Evolutionary conservation across 2,888 invertebrate species (phyloP).

Genomic region (Xanthia icteritia): DNA sequence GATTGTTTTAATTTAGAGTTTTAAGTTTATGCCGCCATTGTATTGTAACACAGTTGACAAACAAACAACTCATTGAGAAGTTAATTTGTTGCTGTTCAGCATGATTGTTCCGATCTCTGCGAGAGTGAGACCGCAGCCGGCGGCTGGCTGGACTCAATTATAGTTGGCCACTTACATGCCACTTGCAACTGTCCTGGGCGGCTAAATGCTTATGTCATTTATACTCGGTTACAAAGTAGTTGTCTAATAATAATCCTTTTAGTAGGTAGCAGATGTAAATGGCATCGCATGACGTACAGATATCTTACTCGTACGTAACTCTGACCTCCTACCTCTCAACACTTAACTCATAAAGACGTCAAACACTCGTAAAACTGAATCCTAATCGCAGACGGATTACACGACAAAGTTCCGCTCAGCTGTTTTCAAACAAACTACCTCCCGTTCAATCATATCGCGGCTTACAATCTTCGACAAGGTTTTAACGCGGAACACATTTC

Average conservation of each 20-base stretch:
- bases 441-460: constrained; percentile 52
- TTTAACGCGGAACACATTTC: constrained; percentile 22
- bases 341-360: constrained; percentile 3
- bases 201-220: neutral
- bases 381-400: constrained; percentile 38
- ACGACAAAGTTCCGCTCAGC: constrained; percentile 29
- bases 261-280: neutral
- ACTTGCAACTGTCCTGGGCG: neutral
- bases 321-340: neutral
- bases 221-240: neutral
- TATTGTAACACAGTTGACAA: neutral
- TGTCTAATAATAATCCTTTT: neutral
- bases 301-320: neutral
- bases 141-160: neutral
- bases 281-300: neutral
- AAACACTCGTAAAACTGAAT: constrained; percentile 30
- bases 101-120: neutral
- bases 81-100: neutral
- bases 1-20: neutral
- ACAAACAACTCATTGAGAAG: neutral
- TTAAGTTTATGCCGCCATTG: too few species aligned
- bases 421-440: constrained; percentile 46
- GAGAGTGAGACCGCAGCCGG: neutral
- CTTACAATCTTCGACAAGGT: constrained; percentile 40
- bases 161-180: neutral